Percentiles rank a stretch among this genome's conserved stretches.
phyloP scores from a whole-genome alignment of 1,140 invertebrate species.

The Paracyclopina nana region DNA sequence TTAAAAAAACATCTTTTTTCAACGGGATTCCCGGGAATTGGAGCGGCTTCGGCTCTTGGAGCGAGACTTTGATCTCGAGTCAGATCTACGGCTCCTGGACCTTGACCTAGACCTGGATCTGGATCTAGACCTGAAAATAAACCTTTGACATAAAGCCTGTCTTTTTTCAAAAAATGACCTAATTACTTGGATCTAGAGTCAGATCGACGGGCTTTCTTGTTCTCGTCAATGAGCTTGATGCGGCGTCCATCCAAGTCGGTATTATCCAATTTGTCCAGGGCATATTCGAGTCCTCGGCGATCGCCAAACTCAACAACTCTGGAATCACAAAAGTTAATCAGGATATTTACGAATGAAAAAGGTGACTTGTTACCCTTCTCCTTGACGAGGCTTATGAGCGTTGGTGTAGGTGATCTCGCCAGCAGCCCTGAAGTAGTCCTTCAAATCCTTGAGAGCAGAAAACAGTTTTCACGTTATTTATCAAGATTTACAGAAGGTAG shows the following conservation, averaged over 20 bases:
- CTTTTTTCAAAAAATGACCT: too few relatives aligned
- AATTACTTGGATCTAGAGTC: constrained; percentile 6
- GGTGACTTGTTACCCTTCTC: constrained; percentile 72
- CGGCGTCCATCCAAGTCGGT: constrained; percentile 82
- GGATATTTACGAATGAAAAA: not conserved
- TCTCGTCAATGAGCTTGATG: constrained; percentile 73
- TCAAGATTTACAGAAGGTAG: too few relatives aligned
- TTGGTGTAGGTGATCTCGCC: constrained; percentile 98
- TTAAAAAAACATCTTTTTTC: too few relatives aligned
- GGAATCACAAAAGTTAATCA: constrained; percentile 20
- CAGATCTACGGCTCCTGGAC: too few relatives aligned
- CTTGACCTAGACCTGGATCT: too few relatives aligned
- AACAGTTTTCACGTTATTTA: too few relatives aligned
- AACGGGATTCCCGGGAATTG: too few relatives aligned
- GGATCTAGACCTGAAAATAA: too few relatives aligned
- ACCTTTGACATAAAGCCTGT: too few relatives aligned
- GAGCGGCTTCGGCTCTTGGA: too few relatives aligned
- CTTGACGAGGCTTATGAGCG: constrained; percentile 84
- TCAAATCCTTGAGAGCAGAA: constrained; percentile 79
- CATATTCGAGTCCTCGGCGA: constrained; percentile 79
- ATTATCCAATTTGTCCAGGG: constrained; percentile 84
- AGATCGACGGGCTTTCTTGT: constrained; percentile 20
- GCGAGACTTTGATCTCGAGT: too few relatives aligned
- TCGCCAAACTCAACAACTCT: constrained; percentile 86
- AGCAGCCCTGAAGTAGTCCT: constrained; percentile 97